phyloP scores from a whole-genome alignment of 1,140 invertebrate species.

The Colletes gigas region DNA sequence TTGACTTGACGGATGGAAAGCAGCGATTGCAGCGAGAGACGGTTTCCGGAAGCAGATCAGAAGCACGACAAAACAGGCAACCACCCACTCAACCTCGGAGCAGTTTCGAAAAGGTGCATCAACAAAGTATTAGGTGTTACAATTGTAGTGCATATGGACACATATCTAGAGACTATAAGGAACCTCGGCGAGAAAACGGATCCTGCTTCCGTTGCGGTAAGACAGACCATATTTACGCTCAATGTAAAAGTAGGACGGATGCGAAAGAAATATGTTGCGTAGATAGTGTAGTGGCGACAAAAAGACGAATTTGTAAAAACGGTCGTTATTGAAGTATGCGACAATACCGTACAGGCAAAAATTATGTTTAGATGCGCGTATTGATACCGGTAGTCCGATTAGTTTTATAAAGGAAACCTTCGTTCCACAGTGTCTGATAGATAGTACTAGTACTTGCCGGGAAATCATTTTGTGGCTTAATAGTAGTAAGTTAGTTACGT shows the following conservation, averaged over 20 bases:
- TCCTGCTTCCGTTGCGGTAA: slow-evolving; percentile 1
- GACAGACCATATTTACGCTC: neutral
- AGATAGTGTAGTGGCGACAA: neutral
- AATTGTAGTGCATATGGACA: slow-evolving; percentile 5
- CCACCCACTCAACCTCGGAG: neutral
- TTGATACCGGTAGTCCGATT: slow-evolving; percentile 22
- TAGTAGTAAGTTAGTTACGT: neutral
- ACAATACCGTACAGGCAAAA: neutral
- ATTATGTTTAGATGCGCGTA: neutral
- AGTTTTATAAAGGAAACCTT: slow-evolving; percentile 9
- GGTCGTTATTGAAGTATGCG: neutral
- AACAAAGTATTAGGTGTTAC: neutral
- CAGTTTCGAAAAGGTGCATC: neutral
- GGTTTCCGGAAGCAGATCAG: neutral
- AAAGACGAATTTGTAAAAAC: neutral
- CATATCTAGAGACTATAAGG: neutral
- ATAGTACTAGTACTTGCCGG: neutral
- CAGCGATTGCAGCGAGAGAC: neutral
- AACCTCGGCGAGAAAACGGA: neutral
- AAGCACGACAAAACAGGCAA: neutral
- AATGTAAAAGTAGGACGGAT: neutral
- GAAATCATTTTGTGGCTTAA: slow-evolving; percentile 4
- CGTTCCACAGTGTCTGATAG: neutral
- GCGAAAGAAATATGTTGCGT: neutral
- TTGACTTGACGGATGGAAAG: neutral